Base-by-base conservation (phyloP, 2,888 invertebrate genomes). In the Phania funesta region DNA sequence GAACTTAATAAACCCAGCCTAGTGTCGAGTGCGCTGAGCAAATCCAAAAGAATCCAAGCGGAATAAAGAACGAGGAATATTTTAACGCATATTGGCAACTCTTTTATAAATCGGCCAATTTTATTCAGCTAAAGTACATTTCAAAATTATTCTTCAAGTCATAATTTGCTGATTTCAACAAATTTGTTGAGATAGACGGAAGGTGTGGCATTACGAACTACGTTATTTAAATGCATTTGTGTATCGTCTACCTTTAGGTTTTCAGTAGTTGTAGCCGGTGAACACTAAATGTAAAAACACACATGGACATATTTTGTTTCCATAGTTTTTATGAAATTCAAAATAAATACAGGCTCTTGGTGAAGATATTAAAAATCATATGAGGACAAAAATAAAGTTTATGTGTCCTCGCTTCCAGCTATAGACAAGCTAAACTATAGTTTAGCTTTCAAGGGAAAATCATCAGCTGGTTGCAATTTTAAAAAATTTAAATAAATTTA, bases 401-500 rank as follows among this genome's bases (percentile, higher is more conserved):
- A 32, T 64, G 73, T 78, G 83, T 85, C 89, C 89, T 90, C 86
- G 89, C 90, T 89, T 86, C 86, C 85, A 90, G 90, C 88, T 87
- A 90, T 87, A 90, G 90, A 90, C 90, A 87, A 88, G 87, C 86
- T 86, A 78, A 62, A 65, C 52, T 60, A 22, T 7, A 13, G 86
- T 87, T 88, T 8, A 0, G 24, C 32, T 54, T 88, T 87, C 87
- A 87, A 90, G 90, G 88, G 90, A 90, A 90, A 89, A 87, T 88
- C 88, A 90, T 90, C 90, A 90, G 89, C 90, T 90, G 90, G 87
- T 85, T 35, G 16, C 1, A 24, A 48, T n/a, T n/a, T n/a, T n/a
- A 0, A 41, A 38, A 62, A 29, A 38, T 11, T 11, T 13, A 26
- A 41, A 44, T 11, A 24, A 26, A 16, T n/a, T n/a, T n/a, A n/a